Percentiles rank a stretch among this genome's conserved stretches.
Conservation (phyloP, 2,113 vertebrate genomes). For the Papio anubis region DNA sequence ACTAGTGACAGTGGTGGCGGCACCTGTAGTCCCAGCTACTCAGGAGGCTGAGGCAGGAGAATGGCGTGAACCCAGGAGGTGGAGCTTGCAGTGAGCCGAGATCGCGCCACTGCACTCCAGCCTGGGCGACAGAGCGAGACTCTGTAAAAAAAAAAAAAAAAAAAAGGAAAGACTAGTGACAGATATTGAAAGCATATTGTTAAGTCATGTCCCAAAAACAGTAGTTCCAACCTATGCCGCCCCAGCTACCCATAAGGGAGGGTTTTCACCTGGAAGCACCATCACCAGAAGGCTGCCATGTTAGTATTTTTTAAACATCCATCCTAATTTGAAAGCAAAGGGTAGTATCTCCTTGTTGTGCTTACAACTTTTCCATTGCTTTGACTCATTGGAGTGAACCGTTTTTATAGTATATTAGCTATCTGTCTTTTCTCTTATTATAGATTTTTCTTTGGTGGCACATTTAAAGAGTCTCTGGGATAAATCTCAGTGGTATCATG, state of each 20-base stretch:
- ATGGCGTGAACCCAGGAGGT: too few species aligned
- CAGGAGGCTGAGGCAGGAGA: too few species aligned
- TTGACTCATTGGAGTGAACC: neutral
- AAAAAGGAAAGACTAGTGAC: neutral
- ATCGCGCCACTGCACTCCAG: too few species aligned
- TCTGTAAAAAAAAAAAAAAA: too few species aligned
- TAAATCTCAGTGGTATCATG: neutral
- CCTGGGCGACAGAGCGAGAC: too few species aligned
- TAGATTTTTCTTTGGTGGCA: neutral
- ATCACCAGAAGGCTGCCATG: neutral
- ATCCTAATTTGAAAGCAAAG: neutral
- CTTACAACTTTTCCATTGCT: neutral
- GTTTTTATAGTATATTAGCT: neutral
- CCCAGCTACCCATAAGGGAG: too few species aligned
- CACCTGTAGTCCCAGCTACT: too few species aligned
- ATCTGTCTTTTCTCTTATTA: neutral
- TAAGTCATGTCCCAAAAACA: neutral
- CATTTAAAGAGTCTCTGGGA: neutral
- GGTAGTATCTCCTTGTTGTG: neutral
- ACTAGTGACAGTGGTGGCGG: neutral
- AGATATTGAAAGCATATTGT: accelerated
- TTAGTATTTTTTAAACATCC: neutral
- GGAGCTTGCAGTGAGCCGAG: too few species aligned
- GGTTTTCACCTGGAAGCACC: accelerated
- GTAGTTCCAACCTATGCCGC: accelerated